Evolutionary conservation across 2,888 invertebrate species (phyloP), one percentile per base, ranked within the genome.

Genomic region (Schizotus pectinicornis): DNA sequence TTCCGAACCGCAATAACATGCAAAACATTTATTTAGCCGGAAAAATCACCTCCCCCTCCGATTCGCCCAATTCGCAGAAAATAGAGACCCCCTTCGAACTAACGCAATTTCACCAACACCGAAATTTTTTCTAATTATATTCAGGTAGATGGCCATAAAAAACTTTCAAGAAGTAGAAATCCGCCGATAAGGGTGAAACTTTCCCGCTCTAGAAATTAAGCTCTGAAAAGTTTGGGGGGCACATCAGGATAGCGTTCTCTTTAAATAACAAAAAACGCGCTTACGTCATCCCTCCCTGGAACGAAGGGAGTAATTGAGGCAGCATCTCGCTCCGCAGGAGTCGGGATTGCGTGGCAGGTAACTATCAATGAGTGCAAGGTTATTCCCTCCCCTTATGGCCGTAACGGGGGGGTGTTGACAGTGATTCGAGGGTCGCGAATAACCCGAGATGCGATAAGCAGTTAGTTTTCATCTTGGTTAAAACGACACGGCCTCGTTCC

Each of bases 331-430:
- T 22, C 22, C 22, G 22, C 22, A 22, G 22, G 22, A 22, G 22
- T 22, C 22, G 22, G 22, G 22, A 56, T 56, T 42, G 48, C 49
- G 56, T 9, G 66, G 66, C 69, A 66, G 67, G 69, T 67, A 69
- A 70, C 68, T 70, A 68, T 68, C 68, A 69, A 70, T 69, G 68
- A 67, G 65, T 59, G 64, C 61, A 61, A 67, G 67, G 70, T 70
- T 70, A 67, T 64, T 63, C 52, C 58, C 46, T 37, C 59, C 63
- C 57, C 64, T 62, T 62, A 57, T 65, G 65, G 63, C 64, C 64
- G 62, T 68, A 64, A 65, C 59, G 52, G 59, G 59, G 62, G 61
- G 65, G 65, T 38, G 63, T 47, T 51, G 51, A 52, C 51, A 64
- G 65, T 64, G 67, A 67, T 69, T 67, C 59, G 60, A 61, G 62